These are phyloP conservation scores for Ctenicera cuprea DNA, from an alignment of 2,888 invertebrate genomes.

Conservation along the genomic window DNA sequence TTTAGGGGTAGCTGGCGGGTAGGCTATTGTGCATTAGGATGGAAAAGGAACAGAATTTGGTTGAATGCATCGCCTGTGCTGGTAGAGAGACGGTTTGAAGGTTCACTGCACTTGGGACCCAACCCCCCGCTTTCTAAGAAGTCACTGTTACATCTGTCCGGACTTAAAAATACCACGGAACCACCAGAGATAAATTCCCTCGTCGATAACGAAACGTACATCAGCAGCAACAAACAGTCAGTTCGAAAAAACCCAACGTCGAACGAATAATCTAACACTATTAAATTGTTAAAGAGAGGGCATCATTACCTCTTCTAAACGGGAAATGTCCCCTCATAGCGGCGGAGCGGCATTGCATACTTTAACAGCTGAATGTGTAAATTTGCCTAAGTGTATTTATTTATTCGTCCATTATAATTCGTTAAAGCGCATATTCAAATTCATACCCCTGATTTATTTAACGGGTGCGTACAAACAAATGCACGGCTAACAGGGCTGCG, in stretches of 20 bases:
- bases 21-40: conserved; percentile 55
- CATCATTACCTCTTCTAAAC: conserved; percentile 46
- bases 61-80: conserved; percentile 55
- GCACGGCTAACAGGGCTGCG: conserved; percentile 61
- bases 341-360: conserved; percentile 41
- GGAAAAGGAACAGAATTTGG: conserved; percentile 55
- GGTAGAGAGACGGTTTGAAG: conserved; percentile 53
- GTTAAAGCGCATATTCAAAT: conserved; percentile 71
- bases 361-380: conserved; percentile 71
- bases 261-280: conserved; percentile 42
- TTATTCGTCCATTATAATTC: conserved; percentile 71
- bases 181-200: conserved; percentile 54
- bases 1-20: conserved; percentile 51
- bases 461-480: conserved; percentile 68
- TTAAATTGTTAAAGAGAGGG: conserved; percentile 47
- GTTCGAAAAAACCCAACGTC: conserved; percentile 32
- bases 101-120: conserved; percentile 59
- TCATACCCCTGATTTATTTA: conserved; percentile 70
- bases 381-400: conserved; percentile 72
- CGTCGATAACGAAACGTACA: conserved; percentile 41
- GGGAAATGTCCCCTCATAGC: conserved; percentile 54
- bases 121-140: conserved; percentile 59
- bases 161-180: conserved; percentile 57
- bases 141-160: conserved; percentile 61
- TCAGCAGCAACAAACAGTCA: conserved; percentile 19